Evolutionary conservation across 2,888 invertebrate species (phyloP).

Genomic region (Branchipolynoe longqiensis): DNA sequence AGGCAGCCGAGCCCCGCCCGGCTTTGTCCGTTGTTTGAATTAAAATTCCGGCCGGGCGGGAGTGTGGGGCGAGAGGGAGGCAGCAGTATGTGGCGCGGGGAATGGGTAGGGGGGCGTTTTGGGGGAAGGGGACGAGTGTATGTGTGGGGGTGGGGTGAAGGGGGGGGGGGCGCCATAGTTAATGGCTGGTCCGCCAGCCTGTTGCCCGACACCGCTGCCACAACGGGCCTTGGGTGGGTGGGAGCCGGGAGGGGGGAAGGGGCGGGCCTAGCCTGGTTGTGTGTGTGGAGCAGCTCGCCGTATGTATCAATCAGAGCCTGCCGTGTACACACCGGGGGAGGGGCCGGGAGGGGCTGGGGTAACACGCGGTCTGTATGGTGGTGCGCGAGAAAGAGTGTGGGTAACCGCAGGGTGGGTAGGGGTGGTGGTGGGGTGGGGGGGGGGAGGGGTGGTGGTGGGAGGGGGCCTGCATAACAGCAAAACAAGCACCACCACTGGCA

Average conservation of each 20-base stretch:
- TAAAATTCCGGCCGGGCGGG: neutral
- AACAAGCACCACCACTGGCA: neutral
- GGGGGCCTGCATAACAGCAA: neutral
- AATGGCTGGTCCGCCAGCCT: no score
- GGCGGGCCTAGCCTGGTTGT: no score
- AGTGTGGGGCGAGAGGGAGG: neutral
- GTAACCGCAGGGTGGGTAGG: neutral
- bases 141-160: neutral
- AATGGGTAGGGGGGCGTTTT: neutral
- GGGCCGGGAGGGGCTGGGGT: neutral
- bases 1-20: neutral
- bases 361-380: no score
- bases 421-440: neutral
- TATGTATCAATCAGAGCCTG: conserved; percentile 12
- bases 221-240: no score
- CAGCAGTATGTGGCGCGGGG: neutral
- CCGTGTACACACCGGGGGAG: neutral
- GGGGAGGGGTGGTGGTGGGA: neutral
- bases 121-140: neutral
- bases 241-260: no score
- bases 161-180: no score
- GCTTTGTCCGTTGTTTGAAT: neutral
- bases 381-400: neutral
- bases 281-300: conserved; percentile 4
- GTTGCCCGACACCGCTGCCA: no score